These are phyloP conservation scores for Drosophila fuyamai DNA, from an alignment of 1,140 invertebrate genomes.

Conservation along the genomic window DNA sequence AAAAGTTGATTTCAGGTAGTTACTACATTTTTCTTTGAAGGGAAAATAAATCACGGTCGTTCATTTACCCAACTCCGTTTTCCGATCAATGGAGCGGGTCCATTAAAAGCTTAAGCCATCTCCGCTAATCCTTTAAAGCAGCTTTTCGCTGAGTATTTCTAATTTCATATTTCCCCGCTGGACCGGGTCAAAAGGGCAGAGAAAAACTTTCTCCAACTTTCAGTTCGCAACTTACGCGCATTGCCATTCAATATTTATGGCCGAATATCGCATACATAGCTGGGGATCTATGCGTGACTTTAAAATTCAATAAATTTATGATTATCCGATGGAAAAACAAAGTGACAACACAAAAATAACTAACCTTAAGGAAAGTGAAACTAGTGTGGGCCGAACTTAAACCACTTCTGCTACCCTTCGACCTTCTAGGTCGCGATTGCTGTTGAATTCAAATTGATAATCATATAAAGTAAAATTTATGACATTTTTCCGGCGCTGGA, in stretches of 20 bases:
- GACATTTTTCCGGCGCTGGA: conserved; percentile 24
- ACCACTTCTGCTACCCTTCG: conserved; percentile 15
- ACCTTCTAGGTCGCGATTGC: conserved; percentile 16
- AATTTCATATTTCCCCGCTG: conserved; percentile 5
- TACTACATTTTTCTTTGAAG: neutral
- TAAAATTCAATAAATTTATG: conserved; percentile 83
- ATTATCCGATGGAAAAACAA: conserved; percentile 56
- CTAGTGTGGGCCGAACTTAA: conserved; percentile 19
- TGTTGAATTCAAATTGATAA: conserved; percentile 76
- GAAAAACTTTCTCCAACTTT: conserved; percentile 10
- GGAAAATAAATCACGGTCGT: neutral
- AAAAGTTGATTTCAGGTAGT: conserved; percentile 12
- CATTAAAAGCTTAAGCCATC: conserved; percentile 14
- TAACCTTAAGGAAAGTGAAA: conserved; percentile 20
- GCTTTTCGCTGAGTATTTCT: conserved; percentile 4
- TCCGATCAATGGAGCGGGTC: neutral
- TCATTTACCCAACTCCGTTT: neutral
- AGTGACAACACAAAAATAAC: conserved; percentile 38
- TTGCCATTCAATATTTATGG: conserved; percentile 57
- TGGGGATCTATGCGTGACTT: conserved; percentile 45
- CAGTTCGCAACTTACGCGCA: conserved; percentile 15
- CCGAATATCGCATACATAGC: conserved; percentile 36
- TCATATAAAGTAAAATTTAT: conserved; percentile 80
- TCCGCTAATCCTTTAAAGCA: conserved; percentile 13
- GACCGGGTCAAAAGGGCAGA: neutral